phyloP scores from a whole-genome alignment of 2,113 vertebrate genomes.

The Microtus richardsoni region DNA sequence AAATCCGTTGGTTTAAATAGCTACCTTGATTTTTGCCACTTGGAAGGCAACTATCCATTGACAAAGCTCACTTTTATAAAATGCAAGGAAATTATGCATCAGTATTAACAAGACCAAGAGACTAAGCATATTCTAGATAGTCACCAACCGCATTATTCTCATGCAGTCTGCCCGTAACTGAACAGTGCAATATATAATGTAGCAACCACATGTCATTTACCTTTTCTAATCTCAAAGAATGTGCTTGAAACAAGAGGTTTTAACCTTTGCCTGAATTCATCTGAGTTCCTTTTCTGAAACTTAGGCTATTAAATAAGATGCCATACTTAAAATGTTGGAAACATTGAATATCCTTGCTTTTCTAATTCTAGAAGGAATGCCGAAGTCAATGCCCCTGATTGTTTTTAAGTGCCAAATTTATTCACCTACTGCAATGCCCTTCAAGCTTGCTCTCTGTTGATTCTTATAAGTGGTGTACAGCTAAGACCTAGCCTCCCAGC shows the following conservation, averaged over 20 bases:
- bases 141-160: background rate
- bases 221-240: background rate
- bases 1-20: background rate
- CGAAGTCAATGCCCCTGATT: background rate
- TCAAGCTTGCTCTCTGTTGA: accelerated
- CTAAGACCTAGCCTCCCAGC: background rate
- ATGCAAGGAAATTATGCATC: background rate
- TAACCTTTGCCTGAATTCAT: background rate
- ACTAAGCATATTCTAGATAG: background rate
- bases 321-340: background rate
- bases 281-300: background rate
- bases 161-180: background rate
- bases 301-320: background rate
- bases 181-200: background rate
- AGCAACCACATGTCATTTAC: background rate
- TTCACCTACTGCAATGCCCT: background rate
- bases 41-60: background rate
- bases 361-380: background rate
- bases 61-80: background rate
- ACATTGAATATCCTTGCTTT: background rate
- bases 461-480: background rate
- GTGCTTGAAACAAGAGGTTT: background rate
- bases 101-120: background rate
- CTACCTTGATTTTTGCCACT: background rate
- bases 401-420: background rate